phyloP scores from a whole-genome alignment of 2,797 vertebrate genomes.

The Cyprinodon diabolis region DNA sequence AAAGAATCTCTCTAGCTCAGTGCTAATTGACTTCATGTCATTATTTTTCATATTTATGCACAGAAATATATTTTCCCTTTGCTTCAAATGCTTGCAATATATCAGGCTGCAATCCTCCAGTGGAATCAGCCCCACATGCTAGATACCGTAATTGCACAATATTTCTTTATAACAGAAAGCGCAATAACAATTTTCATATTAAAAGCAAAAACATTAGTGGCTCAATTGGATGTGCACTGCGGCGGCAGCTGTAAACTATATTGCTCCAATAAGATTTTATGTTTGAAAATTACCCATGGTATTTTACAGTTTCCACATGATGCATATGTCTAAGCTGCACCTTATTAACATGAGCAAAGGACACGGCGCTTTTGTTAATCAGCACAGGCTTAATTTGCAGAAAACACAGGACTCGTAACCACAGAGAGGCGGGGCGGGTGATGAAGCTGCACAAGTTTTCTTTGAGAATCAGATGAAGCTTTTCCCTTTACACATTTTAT shows the following conservation, averaged over 20 bases:
- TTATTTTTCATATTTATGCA: conserved; percentile 57
- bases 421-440: not conserved
- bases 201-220: conserved; percentile 69
- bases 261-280: conserved; percentile 72
- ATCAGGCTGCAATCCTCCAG: conserved; percentile 40
- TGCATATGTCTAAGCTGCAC: conserved; percentile 53
- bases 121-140: conserved; percentile 45
- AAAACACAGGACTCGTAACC: conserved; percentile 23
- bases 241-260: conserved; percentile 69
- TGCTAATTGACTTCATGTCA: conserved; percentile 46
- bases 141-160: conserved; percentile 60
- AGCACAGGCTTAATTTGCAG: conserved; percentile 59
- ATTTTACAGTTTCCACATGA: conserved; percentile 61
- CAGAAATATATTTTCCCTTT: conserved; percentile 18
- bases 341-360: conserved; percentile 58
- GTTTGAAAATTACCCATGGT: conserved; percentile 61
- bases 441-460: conserved; percentile 57
- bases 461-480: conserved; percentile 52
- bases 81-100: conserved; percentile 39
- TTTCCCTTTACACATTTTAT: conserved; percentile 59
- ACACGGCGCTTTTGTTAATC: conserved; percentile 54
- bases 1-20: conserved; percentile 3
- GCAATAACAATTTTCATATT: conserved; percentile 72
- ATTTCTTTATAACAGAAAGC: conserved; percentile 65
- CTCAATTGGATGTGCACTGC: conserved; percentile 64